Evolutionary conservation across 2,113 vertebrate species (phyloP).

Genomic region (Corydoras maculifer): DNA sequence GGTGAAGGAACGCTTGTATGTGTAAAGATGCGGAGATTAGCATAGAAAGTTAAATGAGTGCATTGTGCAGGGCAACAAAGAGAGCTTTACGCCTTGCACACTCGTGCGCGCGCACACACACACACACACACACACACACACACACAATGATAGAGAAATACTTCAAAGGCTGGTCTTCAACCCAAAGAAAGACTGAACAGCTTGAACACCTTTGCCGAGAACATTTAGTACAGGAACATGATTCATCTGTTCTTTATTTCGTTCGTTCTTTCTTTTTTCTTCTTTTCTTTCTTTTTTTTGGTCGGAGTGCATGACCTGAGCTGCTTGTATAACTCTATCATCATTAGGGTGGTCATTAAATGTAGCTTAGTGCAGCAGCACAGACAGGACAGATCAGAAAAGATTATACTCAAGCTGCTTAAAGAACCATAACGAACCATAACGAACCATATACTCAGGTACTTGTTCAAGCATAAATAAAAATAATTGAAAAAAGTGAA

Average conservation of each 20-base stretch:
- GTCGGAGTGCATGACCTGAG: not conserved
- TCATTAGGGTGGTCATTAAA: slow-evolving; percentile 35
- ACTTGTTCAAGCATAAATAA: not conserved
- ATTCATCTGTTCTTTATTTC: no score
- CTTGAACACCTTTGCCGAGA: not conserved
- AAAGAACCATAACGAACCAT: not conserved
- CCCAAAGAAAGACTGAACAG: not conserved
- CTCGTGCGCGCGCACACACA: no score
- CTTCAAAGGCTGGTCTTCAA: slow-evolving; percentile 19
- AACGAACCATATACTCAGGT: not conserved
- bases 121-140: slow-evolving; percentile 7
- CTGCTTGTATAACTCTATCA: slow-evolving; percentile 21
- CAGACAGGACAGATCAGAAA: slow-evolving; percentile 21
- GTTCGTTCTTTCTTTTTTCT: no score
- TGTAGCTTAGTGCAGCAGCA: slow-evolving; percentile 30
- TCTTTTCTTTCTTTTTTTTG: no score
- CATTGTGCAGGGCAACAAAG: slow-evolving; percentile 45
- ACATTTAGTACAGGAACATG: not conserved
- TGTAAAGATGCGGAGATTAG: slow-evolving; percentile 44
- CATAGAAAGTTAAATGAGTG: slow-evolving; percentile 43
- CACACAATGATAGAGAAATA: not conserved
- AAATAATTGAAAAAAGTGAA: no score
- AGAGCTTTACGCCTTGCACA: slow-evolving; percentile 23
- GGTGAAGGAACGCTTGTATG: slow-evolving; percentile 40
- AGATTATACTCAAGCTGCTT: slow-evolving; percentile 31